Percentiles rank a stretch among this genome's conserved stretches.
These are phyloP conservation scores for Leuctra nigra DNA, from an alignment of 2,888 invertebrate genomes.

Conservation along the genomic window DNA sequence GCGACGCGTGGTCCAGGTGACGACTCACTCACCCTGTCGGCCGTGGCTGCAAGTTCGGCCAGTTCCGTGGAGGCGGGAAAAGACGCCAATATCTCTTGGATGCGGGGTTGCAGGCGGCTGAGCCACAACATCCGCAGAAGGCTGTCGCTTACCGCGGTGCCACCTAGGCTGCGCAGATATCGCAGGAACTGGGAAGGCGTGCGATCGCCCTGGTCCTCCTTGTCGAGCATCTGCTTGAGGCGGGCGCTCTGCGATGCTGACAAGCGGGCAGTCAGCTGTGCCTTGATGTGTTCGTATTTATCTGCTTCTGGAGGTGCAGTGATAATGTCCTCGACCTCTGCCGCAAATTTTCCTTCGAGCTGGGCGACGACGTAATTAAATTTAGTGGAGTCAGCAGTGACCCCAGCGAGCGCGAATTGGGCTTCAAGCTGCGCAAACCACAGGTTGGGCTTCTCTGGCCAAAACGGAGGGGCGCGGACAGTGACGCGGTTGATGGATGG, in stretches of 20 bases:
- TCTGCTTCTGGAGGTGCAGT: constrained; percentile 7
- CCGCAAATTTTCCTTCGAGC: background rate
- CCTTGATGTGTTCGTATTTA: too few relatives aligned
- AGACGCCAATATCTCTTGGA: background rate
- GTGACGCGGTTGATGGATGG: too few relatives aligned
- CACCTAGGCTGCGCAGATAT: background rate
- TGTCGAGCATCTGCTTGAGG: background rate
- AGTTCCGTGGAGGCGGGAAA: too few relatives aligned
- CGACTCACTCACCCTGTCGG: too few relatives aligned
- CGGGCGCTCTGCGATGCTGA: background rate
- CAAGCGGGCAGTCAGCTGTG: too few relatives aligned
- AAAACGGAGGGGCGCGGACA: constrained; percentile 21
- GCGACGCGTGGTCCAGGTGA: too few relatives aligned
- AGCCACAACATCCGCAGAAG: background rate
- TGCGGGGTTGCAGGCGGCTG: background rate
- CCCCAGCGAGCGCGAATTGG: constrained; percentile 2
- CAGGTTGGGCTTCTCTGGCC: constrained; percentile 5
- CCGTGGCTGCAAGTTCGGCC: too few relatives aligned
- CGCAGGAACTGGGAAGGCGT: background rate
- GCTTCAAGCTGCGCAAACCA: constrained; percentile 15
- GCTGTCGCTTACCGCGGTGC: background rate
- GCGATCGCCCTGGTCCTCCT: background rate
- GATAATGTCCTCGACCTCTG: constrained; percentile 19
- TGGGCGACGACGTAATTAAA: constrained; percentile 4
- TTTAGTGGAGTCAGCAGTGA: constrained; percentile 4